Evolutionary conservation across 2,888 invertebrate genomes (phyloP).

Genomic region (Acrobasis consociella): DNA sequence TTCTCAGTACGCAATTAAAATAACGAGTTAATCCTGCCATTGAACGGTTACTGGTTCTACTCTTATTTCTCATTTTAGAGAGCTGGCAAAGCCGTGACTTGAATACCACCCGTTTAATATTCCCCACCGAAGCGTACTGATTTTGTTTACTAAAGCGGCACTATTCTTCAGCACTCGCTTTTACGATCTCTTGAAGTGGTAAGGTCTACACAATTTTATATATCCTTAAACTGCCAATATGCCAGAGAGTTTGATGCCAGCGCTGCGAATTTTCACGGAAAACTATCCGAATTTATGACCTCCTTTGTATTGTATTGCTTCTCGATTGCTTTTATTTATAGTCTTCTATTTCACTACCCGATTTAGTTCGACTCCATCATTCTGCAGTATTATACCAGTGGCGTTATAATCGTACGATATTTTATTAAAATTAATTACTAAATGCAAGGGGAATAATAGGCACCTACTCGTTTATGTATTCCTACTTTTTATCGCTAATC

Average conservation of each 20-base stretch:
- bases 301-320: conserved; percentile 47
- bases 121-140: not conserved
- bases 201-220: conserved; percentile 40
- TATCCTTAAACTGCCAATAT: conserved; percentile 38
- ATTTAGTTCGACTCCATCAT: conserved; percentile 1
- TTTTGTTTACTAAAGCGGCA: conserved; percentile 3
- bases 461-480: too few species aligned
- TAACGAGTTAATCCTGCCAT: not conserved
- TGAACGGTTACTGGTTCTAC: not conserved
- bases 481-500: too few species aligned
- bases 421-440: too few species aligned
- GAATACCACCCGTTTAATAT: not conserved
- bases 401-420: not conserved
- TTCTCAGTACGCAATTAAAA: not conserved
- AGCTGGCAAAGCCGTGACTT: not conserved
- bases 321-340: conserved; percentile 49
- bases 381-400: not conserved
- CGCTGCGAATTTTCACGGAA: conserved; percentile 42
- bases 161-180: conserved; percentile 47
- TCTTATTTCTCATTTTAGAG: conserved; percentile 1
- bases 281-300: conserved; percentile 57
- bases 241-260: conserved; percentile 45
- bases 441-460: too few species aligned
- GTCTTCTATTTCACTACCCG: conserved; percentile 8
- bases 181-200: conserved; percentile 34